phyloP scores from a whole-genome alignment of 2,113 vertebrate species.

The Leucopternis melanops region DNA sequence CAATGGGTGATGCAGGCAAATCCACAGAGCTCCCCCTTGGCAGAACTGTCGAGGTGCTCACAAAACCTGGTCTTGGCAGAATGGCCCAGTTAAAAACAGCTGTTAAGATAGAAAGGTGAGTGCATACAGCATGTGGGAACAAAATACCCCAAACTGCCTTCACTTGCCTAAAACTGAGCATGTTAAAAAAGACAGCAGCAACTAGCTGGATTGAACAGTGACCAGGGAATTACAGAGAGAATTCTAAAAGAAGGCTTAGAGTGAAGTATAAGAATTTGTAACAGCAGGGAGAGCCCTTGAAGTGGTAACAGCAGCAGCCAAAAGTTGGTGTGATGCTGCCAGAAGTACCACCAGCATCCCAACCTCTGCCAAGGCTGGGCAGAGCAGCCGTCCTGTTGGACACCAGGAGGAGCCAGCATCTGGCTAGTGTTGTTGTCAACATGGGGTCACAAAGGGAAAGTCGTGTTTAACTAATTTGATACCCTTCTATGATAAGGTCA shows the following conservation, averaged over 20 bases:
- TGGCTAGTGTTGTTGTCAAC: neutral
- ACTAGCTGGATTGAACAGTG: neutral
- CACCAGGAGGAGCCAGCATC: accelerated
- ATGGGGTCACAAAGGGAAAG: neutral
- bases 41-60: neutral
- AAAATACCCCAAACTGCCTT: neutral
- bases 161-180: neutral
- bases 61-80: neutral
- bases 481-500: neutral
- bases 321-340: neutral
- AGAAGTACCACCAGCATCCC: neutral
- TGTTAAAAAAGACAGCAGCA: neutral
- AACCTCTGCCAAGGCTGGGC: neutral
- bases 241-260: neutral
- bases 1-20: neutral
- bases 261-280: neutral
- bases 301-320: neutral
- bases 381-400: neutral
- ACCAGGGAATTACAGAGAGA: neutral
- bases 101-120: neutral
- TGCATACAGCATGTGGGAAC: neutral
- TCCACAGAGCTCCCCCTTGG: neutral
- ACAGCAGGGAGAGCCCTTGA: neutral
- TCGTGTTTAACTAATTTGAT: neutral
- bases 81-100: neutral